phyloP scores from a whole-genome alignment of 2,888 invertebrate species.

The Metalampra italica region DNA sequence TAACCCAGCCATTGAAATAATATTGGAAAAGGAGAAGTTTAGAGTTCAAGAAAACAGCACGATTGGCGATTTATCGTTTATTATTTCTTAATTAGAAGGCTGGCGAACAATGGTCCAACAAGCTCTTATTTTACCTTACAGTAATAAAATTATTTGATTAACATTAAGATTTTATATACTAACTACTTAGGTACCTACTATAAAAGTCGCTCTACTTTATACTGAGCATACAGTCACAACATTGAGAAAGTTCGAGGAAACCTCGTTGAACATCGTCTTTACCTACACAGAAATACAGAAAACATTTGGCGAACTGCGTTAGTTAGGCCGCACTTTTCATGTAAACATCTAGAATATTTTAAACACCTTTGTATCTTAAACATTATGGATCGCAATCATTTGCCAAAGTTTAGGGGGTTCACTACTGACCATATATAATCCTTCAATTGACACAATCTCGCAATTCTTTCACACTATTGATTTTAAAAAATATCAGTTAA shows the following conservation, averaged over 20 bases:
- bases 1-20: no score
- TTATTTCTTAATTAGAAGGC: slow-evolving; percentile 44
- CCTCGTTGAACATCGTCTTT: slow-evolving; percentile 25
- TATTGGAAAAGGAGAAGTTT: no score
- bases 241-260: slow-evolving; percentile 40
- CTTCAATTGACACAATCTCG: no score
- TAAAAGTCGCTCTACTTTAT: slow-evolving; percentile 45
- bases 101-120: slow-evolving; percentile 74
- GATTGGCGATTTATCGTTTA: neutral
- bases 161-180: slow-evolving; percentile 39
- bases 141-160: slow-evolving; percentile 47
- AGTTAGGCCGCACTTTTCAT: slow-evolving; percentile 11
- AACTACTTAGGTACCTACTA: slow-evolving; percentile 40
- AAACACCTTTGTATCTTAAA: neutral
- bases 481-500: no score
- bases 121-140: slow-evolving; percentile 53
- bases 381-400: neutral
- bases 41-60: slow-evolving; percentile 1
- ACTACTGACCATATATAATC: no score
- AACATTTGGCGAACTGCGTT: neutral
- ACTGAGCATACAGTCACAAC: slow-evolving; percentile 69
- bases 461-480: no score
- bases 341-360: no score
- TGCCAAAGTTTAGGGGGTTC: neutral
- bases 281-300: neutral